Base-by-base conservation (phyloP, 2,888 invertebrate genomes). In the Hanleya hanleyi region DNA sequence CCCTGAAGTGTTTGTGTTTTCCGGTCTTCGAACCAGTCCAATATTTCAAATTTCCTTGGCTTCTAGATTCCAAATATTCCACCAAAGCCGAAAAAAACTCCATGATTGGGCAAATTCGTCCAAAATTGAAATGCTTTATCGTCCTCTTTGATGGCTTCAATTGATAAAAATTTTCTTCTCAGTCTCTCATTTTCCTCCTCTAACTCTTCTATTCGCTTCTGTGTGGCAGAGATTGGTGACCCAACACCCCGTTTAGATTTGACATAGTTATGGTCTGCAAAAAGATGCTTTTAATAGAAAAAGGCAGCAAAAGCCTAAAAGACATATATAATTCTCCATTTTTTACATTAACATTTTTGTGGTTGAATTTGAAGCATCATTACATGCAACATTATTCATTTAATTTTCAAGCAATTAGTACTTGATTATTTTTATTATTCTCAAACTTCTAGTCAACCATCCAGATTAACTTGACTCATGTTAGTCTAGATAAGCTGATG, bases 71-170 rank as follows among this genome's bases (percentile, higher is more conserved):
- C 47, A 41, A n/a, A 41, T 41, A 41, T 12, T 15, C 12, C n/a
- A 41, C 47, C 12, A 41, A 41, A 15, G 12, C 12, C 12, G n/a
- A 15, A 15, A n/a, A 41, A 41, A 15, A 41, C 47, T 41, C 12
- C 47, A 41, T 15, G n/a, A n/a, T 41, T 41, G 12, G 47, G 47
- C n/a, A 41, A 41, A n/a, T n/a, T 41, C n/a, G 47, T 41, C 47
- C 47, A 41, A n/a, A 41, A 41, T n/a, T 41, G 47, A 41, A 41
- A 41, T 22, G 66, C 71, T 0, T 67, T 62, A n/a, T 49, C 67
- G 61, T 74, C 67, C 18, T 76, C 71, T 67, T 71, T 76, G n/a
- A 73, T 33, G 49, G 70, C 73, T 62, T 70, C 67, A 36, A 32
- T 69, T 18, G 15, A 74, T 32, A 1, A 61, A 47, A 38, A 68